Conservation (phyloP, 2,113 vertebrate genomes). For the Bubalus kerabau region DNA sequence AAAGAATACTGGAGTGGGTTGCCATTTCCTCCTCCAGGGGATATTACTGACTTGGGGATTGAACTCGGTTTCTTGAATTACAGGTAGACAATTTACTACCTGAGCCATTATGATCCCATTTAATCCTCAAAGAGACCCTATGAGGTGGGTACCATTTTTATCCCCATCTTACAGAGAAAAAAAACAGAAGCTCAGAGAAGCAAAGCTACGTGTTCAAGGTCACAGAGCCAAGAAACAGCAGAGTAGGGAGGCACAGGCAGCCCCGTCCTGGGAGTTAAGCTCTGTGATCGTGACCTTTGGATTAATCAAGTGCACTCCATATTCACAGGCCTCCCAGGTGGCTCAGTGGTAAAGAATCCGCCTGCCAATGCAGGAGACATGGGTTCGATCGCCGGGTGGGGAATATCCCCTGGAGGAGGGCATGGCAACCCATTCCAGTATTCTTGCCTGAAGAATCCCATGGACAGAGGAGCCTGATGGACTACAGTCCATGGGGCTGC, state of each 20-base stretch:
- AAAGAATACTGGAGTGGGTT: background rate
- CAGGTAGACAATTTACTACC: background rate
- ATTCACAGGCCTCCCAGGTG: background rate
- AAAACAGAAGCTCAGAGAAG: background rate
- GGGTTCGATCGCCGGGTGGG: background rate
- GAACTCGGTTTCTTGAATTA: background rate
- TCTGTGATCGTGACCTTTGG: background rate
- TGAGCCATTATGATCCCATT: background rate
- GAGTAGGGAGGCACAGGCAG: background rate
- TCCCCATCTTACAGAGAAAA: background rate
- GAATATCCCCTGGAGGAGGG: background rate
- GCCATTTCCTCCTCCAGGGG: background rate
- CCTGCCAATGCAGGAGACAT: background rate
- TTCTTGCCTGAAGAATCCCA: background rate
- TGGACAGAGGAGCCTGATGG: background rate
- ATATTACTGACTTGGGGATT: background rate
- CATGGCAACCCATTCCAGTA: background rate
- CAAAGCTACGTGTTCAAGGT: background rate
- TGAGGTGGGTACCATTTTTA: background rate
- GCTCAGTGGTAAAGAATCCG: background rate
- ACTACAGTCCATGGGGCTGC: background rate
- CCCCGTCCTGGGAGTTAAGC: background rate
- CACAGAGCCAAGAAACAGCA: background rate
- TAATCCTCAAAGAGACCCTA: background rate
- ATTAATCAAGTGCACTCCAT: background rate